phyloP scores from a whole-genome alignment of 2,113 vertebrate species.

The Gorsachius goisagi region DNA sequence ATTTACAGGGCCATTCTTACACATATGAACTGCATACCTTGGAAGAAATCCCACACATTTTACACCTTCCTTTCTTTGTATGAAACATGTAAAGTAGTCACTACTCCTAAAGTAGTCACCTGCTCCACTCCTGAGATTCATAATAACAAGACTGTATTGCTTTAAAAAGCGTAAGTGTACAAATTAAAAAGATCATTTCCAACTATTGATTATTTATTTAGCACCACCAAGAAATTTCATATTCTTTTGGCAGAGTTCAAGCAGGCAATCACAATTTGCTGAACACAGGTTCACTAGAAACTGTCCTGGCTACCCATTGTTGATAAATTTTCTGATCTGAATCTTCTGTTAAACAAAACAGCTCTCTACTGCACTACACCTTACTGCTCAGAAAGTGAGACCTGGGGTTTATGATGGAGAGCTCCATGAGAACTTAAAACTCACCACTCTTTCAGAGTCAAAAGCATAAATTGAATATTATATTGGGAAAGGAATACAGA shows the following conservation, averaged over 20 bases:
- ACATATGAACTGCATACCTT: not conserved
- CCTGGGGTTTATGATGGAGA: not conserved
- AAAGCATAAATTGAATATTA: not conserved
- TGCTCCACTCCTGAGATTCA: not conserved
- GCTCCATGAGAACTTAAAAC: not conserved
- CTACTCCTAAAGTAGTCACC: not conserved
- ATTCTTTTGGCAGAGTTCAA: not conserved
- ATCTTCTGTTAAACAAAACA: not conserved
- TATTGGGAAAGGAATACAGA: not conserved
- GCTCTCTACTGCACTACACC: not conserved
- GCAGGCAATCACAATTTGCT: not conserved
- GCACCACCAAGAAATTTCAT: not conserved
- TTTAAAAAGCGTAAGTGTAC: not conserved
- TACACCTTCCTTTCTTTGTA: not conserved
- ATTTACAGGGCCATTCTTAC: not conserved
- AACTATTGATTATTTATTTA: not conserved
- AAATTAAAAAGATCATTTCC: not conserved
- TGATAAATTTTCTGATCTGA: not conserved
- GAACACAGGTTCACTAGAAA: not conserved
- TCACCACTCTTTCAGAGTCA: not conserved
- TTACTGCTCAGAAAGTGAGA: not conserved
- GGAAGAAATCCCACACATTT: not conserved
- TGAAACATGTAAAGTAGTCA: not conserved
- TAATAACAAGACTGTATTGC: not conserved
- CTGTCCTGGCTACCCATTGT: not conserved